Percentiles rank a stretch among this genome's conserved stretches.
Conservation (phyloP, 2,888 invertebrate genomes). For the Pseudococcus viburni region DNA sequence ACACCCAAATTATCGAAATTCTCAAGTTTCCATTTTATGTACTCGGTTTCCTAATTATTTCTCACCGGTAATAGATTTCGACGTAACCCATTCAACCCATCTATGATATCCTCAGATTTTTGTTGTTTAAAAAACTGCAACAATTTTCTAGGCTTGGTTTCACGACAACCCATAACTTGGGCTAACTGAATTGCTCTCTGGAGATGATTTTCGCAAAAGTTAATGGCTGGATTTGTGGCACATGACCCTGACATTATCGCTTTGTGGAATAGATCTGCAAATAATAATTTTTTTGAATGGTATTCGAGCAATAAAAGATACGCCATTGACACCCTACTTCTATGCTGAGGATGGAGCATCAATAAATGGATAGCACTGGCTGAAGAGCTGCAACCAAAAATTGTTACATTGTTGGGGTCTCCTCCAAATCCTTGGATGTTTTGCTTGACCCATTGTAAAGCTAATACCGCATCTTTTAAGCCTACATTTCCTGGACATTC, state of each 20-base stretch:
- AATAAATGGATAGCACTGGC: conserved; percentile 8
- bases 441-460: neutral
- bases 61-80: neutral
- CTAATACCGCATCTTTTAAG: neutral
- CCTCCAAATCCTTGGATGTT: neutral
- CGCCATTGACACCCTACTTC: neutral
- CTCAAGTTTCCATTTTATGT: neutral
- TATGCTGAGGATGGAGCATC: neutral
- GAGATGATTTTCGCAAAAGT: conserved; percentile 1
- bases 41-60: neutral
- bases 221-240: neutral
- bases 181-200: neutral
- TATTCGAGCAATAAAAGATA: no score
- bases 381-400: conserved; percentile 9
- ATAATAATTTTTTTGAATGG: no score
- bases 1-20: neutral
- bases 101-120: neutral
- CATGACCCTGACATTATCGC: conserved; percentile 2
- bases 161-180: neutral
- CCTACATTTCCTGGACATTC: neutral
- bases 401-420: neutral
- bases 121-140: neutral
- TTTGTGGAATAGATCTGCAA: neutral
- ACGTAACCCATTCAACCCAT: neutral
- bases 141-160: neutral